These are phyloP conservation scores for Ivindomyrus marchei DNA, from an alignment of 2,113 vertebrate genomes.

Conservation along the genomic window DNA sequence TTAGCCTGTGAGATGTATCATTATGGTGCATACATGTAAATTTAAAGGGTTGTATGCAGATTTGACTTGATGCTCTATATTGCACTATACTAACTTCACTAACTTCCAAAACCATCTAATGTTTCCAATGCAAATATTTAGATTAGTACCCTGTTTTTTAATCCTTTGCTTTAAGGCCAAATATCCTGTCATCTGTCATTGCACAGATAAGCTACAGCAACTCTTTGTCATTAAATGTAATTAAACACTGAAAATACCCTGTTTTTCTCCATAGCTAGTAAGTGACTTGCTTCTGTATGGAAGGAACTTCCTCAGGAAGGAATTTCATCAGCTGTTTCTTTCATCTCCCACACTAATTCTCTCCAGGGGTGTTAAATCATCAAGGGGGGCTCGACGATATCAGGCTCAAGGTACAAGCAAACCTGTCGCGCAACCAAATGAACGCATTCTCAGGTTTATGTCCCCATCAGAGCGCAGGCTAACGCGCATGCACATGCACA, in stretches of 20 bases:
- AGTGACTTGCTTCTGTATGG: not conserved
- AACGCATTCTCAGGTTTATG: not conserved
- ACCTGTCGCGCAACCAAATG: not conserved
- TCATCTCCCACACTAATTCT: not conserved
- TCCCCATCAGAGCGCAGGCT: not conserved
- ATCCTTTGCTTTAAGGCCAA: not conserved
- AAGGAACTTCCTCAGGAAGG: not conserved
- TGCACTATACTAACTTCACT: not conserved
- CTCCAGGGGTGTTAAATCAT: not conserved
- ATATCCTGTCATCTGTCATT: not conserved
- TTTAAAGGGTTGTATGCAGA: not conserved
- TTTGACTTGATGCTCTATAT: not conserved
- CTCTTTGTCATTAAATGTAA: not conserved
- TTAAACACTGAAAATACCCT: not conserved
- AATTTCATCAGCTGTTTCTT: not conserved
- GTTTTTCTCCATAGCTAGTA: not conserved
- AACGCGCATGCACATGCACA: not conserved
- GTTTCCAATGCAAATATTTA: not conserved
- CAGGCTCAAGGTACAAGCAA: not conserved
- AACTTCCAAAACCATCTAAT: not conserved
- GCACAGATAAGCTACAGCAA: not conserved
- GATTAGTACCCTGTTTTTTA: not conserved
- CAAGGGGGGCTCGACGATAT: not conserved
- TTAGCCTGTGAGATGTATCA: not conserved
- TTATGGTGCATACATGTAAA: not conserved